phyloP scores from a whole-genome alignment of 2,888 invertebrate species.

The Meloe dianella region DNA sequence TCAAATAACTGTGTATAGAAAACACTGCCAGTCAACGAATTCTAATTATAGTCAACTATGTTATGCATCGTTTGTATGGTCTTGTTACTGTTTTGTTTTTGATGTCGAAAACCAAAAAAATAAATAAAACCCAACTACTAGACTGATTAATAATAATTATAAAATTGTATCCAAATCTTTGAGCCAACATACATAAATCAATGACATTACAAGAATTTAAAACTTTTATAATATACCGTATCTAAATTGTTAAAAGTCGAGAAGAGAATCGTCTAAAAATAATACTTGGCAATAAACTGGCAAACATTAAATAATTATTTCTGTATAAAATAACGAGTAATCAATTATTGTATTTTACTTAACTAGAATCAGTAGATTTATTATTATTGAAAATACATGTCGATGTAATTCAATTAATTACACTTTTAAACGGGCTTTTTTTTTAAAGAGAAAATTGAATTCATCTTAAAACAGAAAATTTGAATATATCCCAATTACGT shows the following conservation, averaged over 20 bases:
- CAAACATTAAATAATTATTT: background rate
- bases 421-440: too few species aligned
- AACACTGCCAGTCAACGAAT: background rate
- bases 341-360: background rate
- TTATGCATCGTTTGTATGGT: background rate
- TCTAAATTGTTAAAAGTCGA: conserved; percentile 24
- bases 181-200: conserved; percentile 2
- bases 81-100: background rate
- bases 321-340: background rate
- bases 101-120: background rate
- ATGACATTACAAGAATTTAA: conserved; percentile 17
- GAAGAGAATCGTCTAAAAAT: conserved; percentile 25
- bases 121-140: background rate
- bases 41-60: background rate
- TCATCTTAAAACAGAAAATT: background rate
- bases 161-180: background rate
- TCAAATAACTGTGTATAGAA: background rate
- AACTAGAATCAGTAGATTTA: background rate
- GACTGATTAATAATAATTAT: conserved; percentile 7
- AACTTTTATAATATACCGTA: conserved; percentile 27
- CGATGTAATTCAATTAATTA: too few species aligned
- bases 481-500: conserved; percentile 4
- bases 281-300: conserved; percentile 24
- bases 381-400: too few species aligned
- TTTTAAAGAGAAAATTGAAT: too few species aligned